These are phyloP conservation scores for Lasioglossum morio DNA, from an alignment of 2,888 invertebrate genomes.

Conservation along the genomic window DNA sequence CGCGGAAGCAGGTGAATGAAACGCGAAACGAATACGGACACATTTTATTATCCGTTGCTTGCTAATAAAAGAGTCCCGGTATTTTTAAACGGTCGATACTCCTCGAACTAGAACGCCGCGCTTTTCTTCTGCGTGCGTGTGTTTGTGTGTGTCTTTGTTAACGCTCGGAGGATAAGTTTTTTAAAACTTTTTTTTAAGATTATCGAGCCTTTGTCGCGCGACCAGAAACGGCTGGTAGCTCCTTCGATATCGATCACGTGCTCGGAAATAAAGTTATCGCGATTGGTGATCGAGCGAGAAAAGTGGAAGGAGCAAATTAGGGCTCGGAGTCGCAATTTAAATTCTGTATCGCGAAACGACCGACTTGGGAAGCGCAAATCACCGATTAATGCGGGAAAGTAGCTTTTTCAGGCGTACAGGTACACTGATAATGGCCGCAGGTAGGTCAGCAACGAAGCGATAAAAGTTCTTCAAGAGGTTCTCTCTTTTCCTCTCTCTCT, in stretches of 20 bases:
- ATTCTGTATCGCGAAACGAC: conserved; percentile 23
- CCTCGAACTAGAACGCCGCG: not conserved
- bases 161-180: not conserved
- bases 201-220: not conserved
- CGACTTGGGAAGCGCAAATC: conserved; percentile 43
- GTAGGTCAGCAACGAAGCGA: conserved; percentile 73
- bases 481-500: conserved; percentile 21
- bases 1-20: not conserved
- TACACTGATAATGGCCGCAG: conserved; percentile 69
- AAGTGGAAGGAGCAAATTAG: not conserved
- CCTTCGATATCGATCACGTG: not conserved
- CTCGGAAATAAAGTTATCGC: not conserved
- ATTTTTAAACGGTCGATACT: not conserved
- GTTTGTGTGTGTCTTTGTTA: not conserved
- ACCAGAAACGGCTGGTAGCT: not conserved
- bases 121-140: not conserved
- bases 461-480: conserved; percentile 72
- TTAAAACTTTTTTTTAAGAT: not conserved
- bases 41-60: not conserved
- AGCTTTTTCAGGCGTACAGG: conserved; percentile 59
- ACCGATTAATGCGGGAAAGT: conserved; percentile 56
- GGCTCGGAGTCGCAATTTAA: not conserved
- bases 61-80: not conserved
- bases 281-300: not conserved
- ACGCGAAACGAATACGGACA: conserved; percentile 2